Conservation (phyloP, 2,797 vertebrate species). For the Hipposideros larvatus region DNA sequence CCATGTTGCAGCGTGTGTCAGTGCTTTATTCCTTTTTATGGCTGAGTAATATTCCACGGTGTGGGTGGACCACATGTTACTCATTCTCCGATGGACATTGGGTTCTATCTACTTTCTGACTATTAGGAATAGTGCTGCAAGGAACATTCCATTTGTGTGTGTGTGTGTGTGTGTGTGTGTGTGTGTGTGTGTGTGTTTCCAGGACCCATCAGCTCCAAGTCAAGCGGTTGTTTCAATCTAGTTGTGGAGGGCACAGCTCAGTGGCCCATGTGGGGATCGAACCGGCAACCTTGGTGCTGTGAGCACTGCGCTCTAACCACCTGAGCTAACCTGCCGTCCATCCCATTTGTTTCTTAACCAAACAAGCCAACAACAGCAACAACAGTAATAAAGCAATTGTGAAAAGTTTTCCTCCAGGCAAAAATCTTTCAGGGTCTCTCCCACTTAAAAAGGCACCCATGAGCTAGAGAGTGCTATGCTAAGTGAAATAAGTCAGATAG, state of each 20-base stretch:
- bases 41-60: neutral
- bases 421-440: neutral
- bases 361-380: neutral
- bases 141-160: neutral
- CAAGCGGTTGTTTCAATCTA: too few relatives aligned
- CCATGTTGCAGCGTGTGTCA: accelerated
- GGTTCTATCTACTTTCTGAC: neutral
- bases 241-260: too few relatives aligned
- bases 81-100: neutral
- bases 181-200: too few relatives aligned
- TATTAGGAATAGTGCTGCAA: neutral
- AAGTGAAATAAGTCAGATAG: too few relatives aligned
- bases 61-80: neutral
- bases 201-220: too few relatives aligned
- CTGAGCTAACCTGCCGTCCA: too few relatives aligned
- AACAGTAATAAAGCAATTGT: neutral
- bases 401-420: neutral
- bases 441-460: neutral
- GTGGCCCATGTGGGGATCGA: too few relatives aligned
- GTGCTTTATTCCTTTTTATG: neutral
- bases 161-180: too few relatives aligned
- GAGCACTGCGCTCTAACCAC: too few relatives aligned
- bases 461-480: neutral
- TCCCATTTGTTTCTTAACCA: neutral
- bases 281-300: too few relatives aligned